These are phyloP conservation scores for Nematopogon swammerdamellus DNA, from an alignment of 2,888 invertebrate genomes.

Conservation along the genomic window DNA sequence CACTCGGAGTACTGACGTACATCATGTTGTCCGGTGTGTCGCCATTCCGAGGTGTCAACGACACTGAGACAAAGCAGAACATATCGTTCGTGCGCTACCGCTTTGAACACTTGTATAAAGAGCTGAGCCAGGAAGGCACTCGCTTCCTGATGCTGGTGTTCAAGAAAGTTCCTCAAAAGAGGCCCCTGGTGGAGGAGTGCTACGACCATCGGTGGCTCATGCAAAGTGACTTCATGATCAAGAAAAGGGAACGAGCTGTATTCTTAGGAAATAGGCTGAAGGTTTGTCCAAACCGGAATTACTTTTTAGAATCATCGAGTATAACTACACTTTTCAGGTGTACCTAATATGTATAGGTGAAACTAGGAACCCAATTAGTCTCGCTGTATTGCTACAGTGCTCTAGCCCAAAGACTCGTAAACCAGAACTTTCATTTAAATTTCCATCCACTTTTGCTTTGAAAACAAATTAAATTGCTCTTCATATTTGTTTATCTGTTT, in stretches of 20 bases:
- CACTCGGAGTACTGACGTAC: conserved; percentile 88
- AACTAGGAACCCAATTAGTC: too few species aligned
- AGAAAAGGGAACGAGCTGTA: conserved; percentile 82
- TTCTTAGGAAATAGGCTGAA: conserved; percentile 83
- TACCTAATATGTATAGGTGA: too few species aligned
- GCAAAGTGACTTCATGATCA: conserved; percentile 89
- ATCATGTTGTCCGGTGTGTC: conserved; percentile 89
- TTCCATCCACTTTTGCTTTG: too few species aligned
- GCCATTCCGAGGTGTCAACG: conserved; percentile 82
- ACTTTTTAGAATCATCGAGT: neutral
- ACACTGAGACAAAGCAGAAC: conserved; percentile 85
- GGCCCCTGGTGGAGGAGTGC: conserved; percentile 92
- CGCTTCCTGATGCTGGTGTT: conserved; percentile 94
- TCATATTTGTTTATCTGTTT: conserved; percentile 8
- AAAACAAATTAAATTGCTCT: too few species aligned
- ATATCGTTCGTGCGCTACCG: conserved; percentile 89
- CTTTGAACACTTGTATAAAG: conserved; percentile 92
- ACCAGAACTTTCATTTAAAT: too few species aligned
- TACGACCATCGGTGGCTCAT: conserved; percentile 95
- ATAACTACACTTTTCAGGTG: too few species aligned
- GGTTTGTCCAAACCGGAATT: conserved; percentile 32
- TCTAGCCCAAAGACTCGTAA: too few species aligned
- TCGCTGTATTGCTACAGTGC: too few species aligned
- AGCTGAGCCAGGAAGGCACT: conserved; percentile 89
- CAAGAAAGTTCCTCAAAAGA: conserved; percentile 92